Base-by-base conservation (phyloP, 1,140 invertebrate genomes). In the Nephila pilipes region DNA sequence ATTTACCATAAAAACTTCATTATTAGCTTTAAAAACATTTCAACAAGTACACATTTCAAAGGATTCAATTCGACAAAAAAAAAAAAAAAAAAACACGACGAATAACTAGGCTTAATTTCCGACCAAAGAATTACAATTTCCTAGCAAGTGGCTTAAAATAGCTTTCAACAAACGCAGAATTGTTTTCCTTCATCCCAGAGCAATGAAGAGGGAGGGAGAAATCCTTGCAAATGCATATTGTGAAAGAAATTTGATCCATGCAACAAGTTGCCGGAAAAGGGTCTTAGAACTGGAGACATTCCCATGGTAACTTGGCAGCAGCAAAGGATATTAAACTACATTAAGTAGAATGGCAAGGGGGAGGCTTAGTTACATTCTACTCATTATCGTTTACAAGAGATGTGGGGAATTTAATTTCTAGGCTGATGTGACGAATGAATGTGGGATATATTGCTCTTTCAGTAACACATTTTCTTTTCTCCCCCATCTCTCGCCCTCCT, bases 241-340 rank as follows among this genome's bases (percentile, higher is more conserved):
- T 75, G 29, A 16, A 29, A 20, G 69, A 18, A 32, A 75, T 75
- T 75, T 29, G 10, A 32, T 12, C 29, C 14, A 32, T 12, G 69
- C 69, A 75, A 75, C 69, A 75, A 75, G 69, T 75, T 36, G 69
- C 16, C 29, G 69, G 29, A 32, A 36, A 75, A 75, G 69, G 69
- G 16, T 29, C 32, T 75, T 32, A 75, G 69, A 18, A 75, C 69
- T 75, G 69, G 69, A 75, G 29, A 32, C 69, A 29, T 32, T 75
- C 32, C 69, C 69, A 75, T 75, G 8, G 69, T 29, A 75, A 75
- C 69, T 12, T 32, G 69, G 69, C 29, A 32, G 69, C 10, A 8
- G 46, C 14, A 10, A 65, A 75, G 69, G 69, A 75, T 36, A 75
- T 75, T 75, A 75, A 18, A 75, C 18, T 5, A 29, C 69, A 36